A percentile compares a stretch with the other conserved stretches of the same genome.
Conservation (phyloP, 2,888 invertebrate species). For the Heliconius charithonia region DNA sequence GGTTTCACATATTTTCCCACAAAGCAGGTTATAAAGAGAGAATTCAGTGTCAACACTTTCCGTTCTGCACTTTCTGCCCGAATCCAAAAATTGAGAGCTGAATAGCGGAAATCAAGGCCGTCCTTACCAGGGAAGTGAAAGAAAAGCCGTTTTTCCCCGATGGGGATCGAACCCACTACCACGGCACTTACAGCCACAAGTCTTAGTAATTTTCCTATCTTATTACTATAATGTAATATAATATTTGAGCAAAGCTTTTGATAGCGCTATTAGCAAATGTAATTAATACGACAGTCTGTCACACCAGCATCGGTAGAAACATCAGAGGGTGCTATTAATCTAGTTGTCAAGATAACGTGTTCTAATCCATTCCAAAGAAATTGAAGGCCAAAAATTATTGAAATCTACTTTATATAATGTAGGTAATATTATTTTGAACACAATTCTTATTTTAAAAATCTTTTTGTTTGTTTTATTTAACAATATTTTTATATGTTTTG, state of each 20-base stretch:
- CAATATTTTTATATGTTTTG: neutral
- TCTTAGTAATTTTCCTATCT: neutral
- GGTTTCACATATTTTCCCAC: neutral
- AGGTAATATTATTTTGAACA: neutral
- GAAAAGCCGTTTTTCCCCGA: too few species aligned
- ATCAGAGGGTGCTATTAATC: neutral
- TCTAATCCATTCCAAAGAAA: constrained; percentile 21
- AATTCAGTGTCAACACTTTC: too few species aligned
- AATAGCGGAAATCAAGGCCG: neutral
- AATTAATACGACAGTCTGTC: constrained; percentile 46
- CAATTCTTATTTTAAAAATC: neutral
- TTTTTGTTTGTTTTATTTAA: neutral
- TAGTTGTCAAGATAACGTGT: constrained; percentile 18
- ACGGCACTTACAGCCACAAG: neutral
- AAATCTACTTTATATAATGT: neutral
- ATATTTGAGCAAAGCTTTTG: neutral
- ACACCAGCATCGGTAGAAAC: constrained; percentile 43
- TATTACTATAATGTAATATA: neutral
- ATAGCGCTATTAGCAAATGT: constrained; percentile 35
- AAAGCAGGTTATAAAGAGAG: neutral
- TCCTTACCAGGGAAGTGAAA: too few species aligned
- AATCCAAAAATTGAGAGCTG: too few species aligned
- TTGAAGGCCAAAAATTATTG: neutral
- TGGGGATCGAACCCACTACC: neutral
- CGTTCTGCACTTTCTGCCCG: too few species aligned